Conservation (phyloP, 1,140 invertebrate species). For the Araneus ventricosus region DNA sequence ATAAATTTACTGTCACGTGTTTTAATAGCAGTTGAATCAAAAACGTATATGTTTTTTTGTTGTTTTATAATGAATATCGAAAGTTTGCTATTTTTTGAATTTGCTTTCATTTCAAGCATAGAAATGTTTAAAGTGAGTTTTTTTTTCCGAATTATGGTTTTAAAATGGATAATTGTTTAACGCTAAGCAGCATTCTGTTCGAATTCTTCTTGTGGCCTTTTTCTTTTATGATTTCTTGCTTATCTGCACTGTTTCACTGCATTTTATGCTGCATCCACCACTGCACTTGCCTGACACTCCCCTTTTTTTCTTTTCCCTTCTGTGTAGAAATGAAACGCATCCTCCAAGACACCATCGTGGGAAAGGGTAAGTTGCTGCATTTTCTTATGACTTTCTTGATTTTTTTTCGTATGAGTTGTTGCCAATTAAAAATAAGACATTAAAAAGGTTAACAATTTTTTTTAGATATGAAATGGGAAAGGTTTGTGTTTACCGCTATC, state of each 20-base stretch:
- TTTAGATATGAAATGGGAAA: too few relatives aligned
- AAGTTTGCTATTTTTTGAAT: too few relatives aligned
- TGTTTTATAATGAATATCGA: too few relatives aligned
- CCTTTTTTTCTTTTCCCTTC: conserved; percentile 49
- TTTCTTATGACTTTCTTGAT: background rate
- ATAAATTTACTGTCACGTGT: too few relatives aligned
- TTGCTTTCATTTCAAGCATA: background rate
- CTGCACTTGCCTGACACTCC: conserved; percentile 67
- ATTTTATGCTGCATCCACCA: conserved; percentile 44
- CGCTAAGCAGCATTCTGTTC: background rate
- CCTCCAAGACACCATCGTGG: conserved; percentile 31
- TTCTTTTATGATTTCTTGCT: conserved; percentile 20
- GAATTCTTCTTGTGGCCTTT: background rate
- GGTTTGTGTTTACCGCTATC: too few relatives aligned
- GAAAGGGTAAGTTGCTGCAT: conserved; percentile 69
- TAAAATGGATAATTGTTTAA: too few relatives aligned
- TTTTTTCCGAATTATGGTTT: too few relatives aligned
- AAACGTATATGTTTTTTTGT: too few relatives aligned
- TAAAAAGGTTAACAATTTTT: too few relatives aligned
- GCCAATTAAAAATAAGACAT: too few relatives aligned
- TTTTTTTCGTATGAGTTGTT: background rate
- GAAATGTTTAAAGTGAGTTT: background rate
- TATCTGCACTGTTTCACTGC: conserved; percentile 49
- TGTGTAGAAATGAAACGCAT: conserved; percentile 40
- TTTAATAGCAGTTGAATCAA: too few relatives aligned